A percentile compares a stretch with the other conserved stretches of the same genome.
These are phyloP conservation scores for Diploscapter pachys DNA, from an alignment of 1,140 invertebrate species.

Conservation along the genomic window DNA sequence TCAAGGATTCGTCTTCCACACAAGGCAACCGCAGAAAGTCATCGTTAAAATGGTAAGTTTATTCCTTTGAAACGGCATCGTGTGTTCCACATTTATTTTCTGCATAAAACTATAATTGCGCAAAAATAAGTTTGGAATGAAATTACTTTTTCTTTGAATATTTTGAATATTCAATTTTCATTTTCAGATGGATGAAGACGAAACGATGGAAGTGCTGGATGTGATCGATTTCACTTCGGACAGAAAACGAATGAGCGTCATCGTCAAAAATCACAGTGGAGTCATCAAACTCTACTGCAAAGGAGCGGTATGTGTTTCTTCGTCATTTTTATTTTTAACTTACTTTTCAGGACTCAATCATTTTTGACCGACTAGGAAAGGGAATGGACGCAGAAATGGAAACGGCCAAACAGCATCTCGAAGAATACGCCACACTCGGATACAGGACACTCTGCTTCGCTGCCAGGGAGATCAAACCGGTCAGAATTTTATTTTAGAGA, in stretches of 20 bases:
- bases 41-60: slow-evolving; percentile 71
- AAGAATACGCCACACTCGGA: slow-evolving; percentile 80
- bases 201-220: slow-evolving; percentile 85
- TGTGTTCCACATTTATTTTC: too few species aligned
- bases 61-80: too few species aligned
- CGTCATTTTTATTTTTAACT: slow-evolving; percentile 49
- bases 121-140: too few species aligned
- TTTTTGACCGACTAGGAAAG: slow-evolving; percentile 72
- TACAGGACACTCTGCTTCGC: slow-evolving; percentile 82
- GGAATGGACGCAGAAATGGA: slow-evolving; percentile 64
- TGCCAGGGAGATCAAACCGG: slow-evolving; percentile 66
- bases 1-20: slow-evolving; percentile 84
- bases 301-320: slow-evolving; percentile 78
- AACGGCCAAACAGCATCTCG: slow-evolving; percentile 77
- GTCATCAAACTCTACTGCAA: slow-evolving; percentile 84
- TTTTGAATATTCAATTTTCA: not conserved
- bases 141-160: too few species aligned
- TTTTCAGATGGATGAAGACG: slow-evolving; percentile 64
- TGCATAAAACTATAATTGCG: too few species aligned
- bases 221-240: slow-evolving; percentile 92
- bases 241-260: slow-evolving; percentile 88
- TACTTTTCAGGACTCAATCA: slow-evolving; percentile 66
- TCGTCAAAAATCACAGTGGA: slow-evolving; percentile 75
- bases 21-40: slow-evolving; percentile 77
- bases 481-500: too few species aligned